phyloP scores from a whole-genome alignment of 2,888 invertebrate genomes.

The Eristalis tenax region DNA sequence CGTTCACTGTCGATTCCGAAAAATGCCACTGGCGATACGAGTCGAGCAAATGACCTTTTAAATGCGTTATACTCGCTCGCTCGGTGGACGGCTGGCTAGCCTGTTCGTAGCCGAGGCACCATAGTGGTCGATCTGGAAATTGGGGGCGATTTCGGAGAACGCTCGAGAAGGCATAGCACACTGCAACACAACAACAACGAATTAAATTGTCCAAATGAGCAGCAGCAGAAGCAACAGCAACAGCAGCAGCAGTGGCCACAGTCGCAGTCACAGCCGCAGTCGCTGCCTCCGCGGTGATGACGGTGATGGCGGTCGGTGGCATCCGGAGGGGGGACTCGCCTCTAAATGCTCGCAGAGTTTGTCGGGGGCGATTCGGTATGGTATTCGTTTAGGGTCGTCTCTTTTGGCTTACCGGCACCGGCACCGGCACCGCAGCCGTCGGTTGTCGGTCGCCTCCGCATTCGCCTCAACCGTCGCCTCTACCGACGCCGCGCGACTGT shows the following conservation, averaged over 20 bases:
- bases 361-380: slow-evolving; percentile 70
- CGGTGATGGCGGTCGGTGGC: not conserved
- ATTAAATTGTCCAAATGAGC: slow-evolving; percentile 72
- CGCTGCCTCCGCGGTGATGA: not conserved
- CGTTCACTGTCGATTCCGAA: slow-evolving; percentile 70
- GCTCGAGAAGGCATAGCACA: slow-evolving; percentile 35
- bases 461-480: not conserved
- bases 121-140: slow-evolving; percentile 60
- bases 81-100: not conserved
- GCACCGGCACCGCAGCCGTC: not conserved
- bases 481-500: slow-evolving; percentile 59
- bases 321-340: slow-evolving; percentile 46
- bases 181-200: slow-evolving; percentile 51
- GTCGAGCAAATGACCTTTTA: slow-evolving; percentile 72
- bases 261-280: not conserved
- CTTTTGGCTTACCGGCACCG: slow-evolving; percentile 47
- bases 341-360: slow-evolving; percentile 69
- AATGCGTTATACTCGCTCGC: slow-evolving; percentile 63
- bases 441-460: not conserved
- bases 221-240: slow-evolving; percentile 16
- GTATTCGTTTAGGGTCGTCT: slow-evolving; percentile 66
- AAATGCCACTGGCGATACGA: slow-evolving; percentile 71
- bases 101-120: slow-evolving; percentile 4
- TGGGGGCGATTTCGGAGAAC: slow-evolving; percentile 72
- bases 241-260: slow-evolving; percentile 18